Conservation (phyloP, 1,140 invertebrate genomes). For the Agraylea sexmaculata region DNA sequence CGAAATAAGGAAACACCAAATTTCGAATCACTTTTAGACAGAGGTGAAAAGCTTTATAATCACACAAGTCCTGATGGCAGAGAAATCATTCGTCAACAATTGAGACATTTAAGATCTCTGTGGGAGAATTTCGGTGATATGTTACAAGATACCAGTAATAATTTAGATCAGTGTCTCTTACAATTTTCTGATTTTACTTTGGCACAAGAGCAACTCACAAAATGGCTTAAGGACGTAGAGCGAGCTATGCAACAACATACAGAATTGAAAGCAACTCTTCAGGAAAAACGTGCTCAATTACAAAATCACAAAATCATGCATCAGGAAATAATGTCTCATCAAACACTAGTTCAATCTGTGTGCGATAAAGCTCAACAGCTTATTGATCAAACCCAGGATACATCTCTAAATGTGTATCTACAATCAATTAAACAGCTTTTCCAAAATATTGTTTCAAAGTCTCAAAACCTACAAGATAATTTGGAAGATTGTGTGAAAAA, state of each 20-base stretch:
- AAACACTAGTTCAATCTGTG: constrained; percentile 77
- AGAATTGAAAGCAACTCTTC: constrained; percentile 78
- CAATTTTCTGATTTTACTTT: constrained; percentile 82
- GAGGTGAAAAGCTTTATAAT: constrained; percentile 83
- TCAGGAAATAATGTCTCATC: constrained; percentile 89
- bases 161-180: constrained; percentile 76
- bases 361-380: constrained; percentile 85
- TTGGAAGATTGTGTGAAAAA: constrained; percentile 77
- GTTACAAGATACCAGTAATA: constrained; percentile 62
- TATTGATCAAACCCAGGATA: constrained; percentile 80
- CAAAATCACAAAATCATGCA: constrained; percentile 92
- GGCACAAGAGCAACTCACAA: constrained; percentile 81
- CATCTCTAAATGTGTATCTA: constrained; percentile 71
- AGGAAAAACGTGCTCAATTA: constrained; percentile 87
- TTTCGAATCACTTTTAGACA: constrained; percentile 77
- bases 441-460: constrained; percentile 76
- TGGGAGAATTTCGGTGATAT: constrained; percentile 85
- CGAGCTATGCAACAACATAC: constrained; percentile 83
- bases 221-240: constrained; percentile 87
- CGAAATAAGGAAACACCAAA: constrained; percentile 67
- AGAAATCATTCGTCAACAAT: constrained; percentile 80
- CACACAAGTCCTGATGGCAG: constrained; percentile 89
- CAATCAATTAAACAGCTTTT: constrained; percentile 85
- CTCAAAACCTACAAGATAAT: constrained; percentile 72
- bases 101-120: constrained; percentile 65